A percentile compares a stretch with the other conserved stretches of the same genome.
Evolutionary conservation across 2,113 vertebrate genomes (phyloP).

Genomic region (Thymallus thymallus): DNA sequence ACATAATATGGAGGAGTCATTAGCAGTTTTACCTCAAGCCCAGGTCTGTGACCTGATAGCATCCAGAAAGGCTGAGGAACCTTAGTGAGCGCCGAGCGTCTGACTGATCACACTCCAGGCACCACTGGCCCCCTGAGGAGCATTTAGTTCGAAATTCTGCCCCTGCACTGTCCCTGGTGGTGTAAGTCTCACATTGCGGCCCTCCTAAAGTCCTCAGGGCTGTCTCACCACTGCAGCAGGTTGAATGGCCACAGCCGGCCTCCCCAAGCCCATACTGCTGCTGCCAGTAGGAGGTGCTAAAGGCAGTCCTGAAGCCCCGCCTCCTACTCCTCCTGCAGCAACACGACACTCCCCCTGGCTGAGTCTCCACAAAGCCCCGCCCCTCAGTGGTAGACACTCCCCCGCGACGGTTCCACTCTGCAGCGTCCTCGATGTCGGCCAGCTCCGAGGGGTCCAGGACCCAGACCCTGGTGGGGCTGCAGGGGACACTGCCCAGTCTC

Average conservation of each 20-base stretch:
- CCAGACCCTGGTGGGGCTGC: constrained; percentile 72
- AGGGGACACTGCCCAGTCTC: constrained; percentile 31
- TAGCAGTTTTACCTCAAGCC: constrained; percentile 85
- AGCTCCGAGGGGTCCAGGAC: constrained; percentile 83
- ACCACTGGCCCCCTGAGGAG: constrained; percentile 69
- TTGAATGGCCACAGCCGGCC: constrained; percentile 84
- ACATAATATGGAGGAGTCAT: not conserved
- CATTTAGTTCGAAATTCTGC: constrained; percentile 82
- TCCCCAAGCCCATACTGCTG: constrained; percentile 81
- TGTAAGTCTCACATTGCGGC: constrained; percentile 71
- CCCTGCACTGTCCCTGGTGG: constrained; percentile 67
- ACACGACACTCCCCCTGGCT: constrained; percentile 55
- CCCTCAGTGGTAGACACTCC: constrained; percentile 41
- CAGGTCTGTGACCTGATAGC: constrained; percentile 92
- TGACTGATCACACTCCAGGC: constrained; percentile 71
- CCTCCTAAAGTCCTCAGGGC: constrained; percentile 83
- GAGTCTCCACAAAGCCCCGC: constrained; percentile 67
- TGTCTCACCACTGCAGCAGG: constrained; percentile 80
- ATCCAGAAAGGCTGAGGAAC: constrained; percentile 97
- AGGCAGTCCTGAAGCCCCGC: constrained; percentile 83
- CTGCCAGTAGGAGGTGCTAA: constrained; percentile 81
- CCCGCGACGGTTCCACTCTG: constrained; percentile 83
- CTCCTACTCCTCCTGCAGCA: constrained; percentile 81
- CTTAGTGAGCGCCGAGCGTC: constrained; percentile 80
- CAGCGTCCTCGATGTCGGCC: constrained; percentile 93